phyloP scores from a whole-genome alignment of 2,797 vertebrate species.

The Uromys caudimaculatus region DNA sequence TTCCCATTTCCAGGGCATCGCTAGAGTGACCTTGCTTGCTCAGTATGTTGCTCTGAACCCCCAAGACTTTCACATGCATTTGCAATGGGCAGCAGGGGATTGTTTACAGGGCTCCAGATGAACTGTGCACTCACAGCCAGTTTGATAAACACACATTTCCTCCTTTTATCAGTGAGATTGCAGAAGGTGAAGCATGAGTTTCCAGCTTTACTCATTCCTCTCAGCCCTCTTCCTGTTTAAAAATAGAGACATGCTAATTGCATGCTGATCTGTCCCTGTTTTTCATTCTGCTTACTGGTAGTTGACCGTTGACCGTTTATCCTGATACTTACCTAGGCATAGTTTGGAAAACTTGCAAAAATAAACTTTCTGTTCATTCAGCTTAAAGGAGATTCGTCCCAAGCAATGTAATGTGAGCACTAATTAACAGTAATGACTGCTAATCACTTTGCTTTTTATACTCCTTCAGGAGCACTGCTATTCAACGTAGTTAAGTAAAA shows the following conservation, averaged over 20 bases:
- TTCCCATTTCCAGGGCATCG: conserved; percentile 93
- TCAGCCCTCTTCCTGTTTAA: conserved; percentile 91
- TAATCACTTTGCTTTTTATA: conserved; percentile 90
- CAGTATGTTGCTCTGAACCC: conserved; percentile 88
- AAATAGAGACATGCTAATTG: conserved; percentile 88
- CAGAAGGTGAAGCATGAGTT: conserved; percentile 90
- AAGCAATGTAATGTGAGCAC: conserved; percentile 87
- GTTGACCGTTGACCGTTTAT: conserved; percentile 80
- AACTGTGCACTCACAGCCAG: conserved; percentile 90
- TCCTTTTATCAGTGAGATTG: conserved; percentile 91
- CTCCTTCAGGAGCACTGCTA: conserved; percentile 87
- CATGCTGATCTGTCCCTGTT: conserved; percentile 87
- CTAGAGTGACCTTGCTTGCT: conserved; percentile 90
- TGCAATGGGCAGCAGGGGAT: conserved; percentile 89
- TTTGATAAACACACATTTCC: conserved; percentile 97
- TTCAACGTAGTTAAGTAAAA: conserved; percentile 88
- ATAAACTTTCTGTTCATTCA: conserved; percentile 85
- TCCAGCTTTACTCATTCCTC: conserved; percentile 90
- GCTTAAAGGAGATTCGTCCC: conserved; percentile 88
- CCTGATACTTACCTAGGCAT: conserved; percentile 84
- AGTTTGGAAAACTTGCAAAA: conserved; percentile 85
- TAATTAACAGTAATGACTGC: conserved; percentile 90
- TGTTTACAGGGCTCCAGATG: conserved; percentile 92
- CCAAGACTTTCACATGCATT: conserved; percentile 89
- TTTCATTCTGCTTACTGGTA: conserved; percentile 83